Evolutionary conservation across 92 coral and sea anemone species (phyloP), one percentile per base, ranked within the genome.

Genomic region (Porites rus): DNA sequence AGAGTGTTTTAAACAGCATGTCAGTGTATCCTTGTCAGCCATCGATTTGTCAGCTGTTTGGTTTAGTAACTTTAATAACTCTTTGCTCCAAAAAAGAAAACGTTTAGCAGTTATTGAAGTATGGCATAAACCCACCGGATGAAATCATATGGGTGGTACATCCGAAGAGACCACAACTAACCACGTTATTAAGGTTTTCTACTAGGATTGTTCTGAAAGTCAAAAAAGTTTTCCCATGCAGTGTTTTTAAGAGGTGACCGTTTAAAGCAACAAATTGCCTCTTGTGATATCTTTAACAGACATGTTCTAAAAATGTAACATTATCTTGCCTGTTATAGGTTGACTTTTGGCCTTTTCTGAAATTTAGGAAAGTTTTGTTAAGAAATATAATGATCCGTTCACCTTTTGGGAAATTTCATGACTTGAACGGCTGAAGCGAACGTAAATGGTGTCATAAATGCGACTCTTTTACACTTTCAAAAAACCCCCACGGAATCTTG

Each of bases 281-380:
- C 80, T 83, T 72, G 61, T 83, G 87, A 83, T 83, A 83, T 83
- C 87, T 83, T 25, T 83, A 69, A 83, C 87, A 62, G 13, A 63
- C 87, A 83, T 62, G 74, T 73, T 80, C 64, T 69, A 24, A 51
- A 64, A 21, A 22, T 53, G 87, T 46, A 83, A 83, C 43, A 63
- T 61, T 46, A 83, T 83, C 79, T 83, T 52, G 64, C 14, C 24
- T 24, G 64, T 74, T 80, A 83, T 73, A 61, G 80, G 72, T 62
- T 65, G 79, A 83, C 87, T 83, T 63, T 73, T 61, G 72, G 64
- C 80, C 87, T 52, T 61, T 83, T 8, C 19, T 13, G 31, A 51
- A 83, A 46, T 22, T 61, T 60, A 78, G 71, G n/a, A 31, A 74
- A 17, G 51, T 73, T 83, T 71, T 58, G 58, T 62, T 21, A 18